Conservation (phyloP, 23 tunicate genomes). For the Trididemnum clinides region DNA sequence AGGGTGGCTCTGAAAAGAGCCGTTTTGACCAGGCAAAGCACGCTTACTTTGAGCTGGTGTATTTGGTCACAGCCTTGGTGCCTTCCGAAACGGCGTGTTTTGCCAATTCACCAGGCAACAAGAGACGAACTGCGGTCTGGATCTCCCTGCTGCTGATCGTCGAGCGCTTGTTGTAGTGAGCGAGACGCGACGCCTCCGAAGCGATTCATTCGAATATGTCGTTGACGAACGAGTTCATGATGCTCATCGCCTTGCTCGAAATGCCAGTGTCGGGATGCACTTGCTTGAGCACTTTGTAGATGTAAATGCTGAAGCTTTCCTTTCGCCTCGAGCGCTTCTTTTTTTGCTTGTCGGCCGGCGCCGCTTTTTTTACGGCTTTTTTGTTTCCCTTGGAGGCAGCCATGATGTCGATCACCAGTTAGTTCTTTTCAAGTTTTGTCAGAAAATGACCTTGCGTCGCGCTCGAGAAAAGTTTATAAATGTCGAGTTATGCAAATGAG, state of each 20-base stretch:
- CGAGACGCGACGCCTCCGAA: constrained; percentile 57
- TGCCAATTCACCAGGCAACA: constrained; percentile 84
- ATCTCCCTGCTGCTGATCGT: constrained; percentile 80
- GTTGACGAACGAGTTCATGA: constrained; percentile 87
- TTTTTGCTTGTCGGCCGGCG: constrained; percentile 53
- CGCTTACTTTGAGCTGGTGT: constrained; percentile 73
- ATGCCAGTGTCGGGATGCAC: constrained; percentile 90
- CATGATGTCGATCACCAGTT: too few relatives aligned
- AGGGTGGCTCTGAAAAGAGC: constrained; percentile 72
- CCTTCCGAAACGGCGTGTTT: constrained; percentile 94
- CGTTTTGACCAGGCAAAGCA: background rate
- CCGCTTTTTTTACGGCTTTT: constrained; percentile 53
- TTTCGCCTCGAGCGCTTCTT: constrained; percentile 49
- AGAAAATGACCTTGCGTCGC: too few relatives aligned
- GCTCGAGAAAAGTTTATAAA: too few relatives aligned
- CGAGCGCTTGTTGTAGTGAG: constrained; percentile 67
- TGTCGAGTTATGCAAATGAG: too few relatives aligned
- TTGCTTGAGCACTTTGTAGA: constrained; percentile 76
- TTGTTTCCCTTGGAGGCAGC: constrained; percentile 73
- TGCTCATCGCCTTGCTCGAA: constrained; percentile 70
- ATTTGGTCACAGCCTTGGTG: constrained; percentile 85
- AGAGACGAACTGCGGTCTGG: constrained; percentile 77
- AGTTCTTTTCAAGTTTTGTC: too few relatives aligned
- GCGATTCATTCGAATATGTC: constrained; percentile 75
- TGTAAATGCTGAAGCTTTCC: constrained; percentile 72